Evolutionary conservation across 2,797 vertebrate genomes (phyloP), one percentile per base, ranked within the genome.

Genomic region (Syngnathus rostellatus): DNA sequence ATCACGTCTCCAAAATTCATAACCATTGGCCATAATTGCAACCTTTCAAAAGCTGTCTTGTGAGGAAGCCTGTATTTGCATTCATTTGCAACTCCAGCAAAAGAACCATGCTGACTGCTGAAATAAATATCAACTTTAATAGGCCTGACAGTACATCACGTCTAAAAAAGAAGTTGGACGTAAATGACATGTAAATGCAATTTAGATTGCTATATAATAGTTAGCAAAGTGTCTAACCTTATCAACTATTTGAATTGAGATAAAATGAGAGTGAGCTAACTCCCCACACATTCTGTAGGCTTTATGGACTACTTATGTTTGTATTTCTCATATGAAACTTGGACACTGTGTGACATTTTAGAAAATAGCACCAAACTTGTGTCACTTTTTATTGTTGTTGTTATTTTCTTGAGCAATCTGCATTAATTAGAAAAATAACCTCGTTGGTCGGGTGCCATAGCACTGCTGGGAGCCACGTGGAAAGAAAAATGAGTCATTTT

Each of bases 141-240:
- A 12, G 46, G 25, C 23, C 62, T 21, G 45, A 51, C 55, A 57
- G 76, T 74, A 68, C 70, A 77, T 59, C 64, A 62, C 76, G 80
- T 76, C 83, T 79, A 86, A 70, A 72, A 84, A 31, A 31, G 65
- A 70, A 80, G 86, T 84, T 76, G 79, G 83, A 77, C 77, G 69
- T 80, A 89, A 86, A 88, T 86, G 70, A 86, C 73, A 90, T 86
- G 86, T 81, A 84, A 85, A 87, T 88, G 79, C 68, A 83, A 87
- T 89, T 89, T 85, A 87, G 82, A 89, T 88, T 85, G 79, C 83
- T 72, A 72, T 83, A 77, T 84, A 87, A 88, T 74, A 73, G 58
- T 77, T 82, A 86, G 76, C 80, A 85, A 80, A 84, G 65, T 75
- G 80, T 79, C 79, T 80, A 65, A 54, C 73, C 80, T 82, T 77